Percentiles rank a stretch among this genome's conserved stretches.
These are phyloP conservation scores for Torymus auratus DNA, from an alignment of 2,888 invertebrate genomes.

Conservation along the genomic window DNA sequence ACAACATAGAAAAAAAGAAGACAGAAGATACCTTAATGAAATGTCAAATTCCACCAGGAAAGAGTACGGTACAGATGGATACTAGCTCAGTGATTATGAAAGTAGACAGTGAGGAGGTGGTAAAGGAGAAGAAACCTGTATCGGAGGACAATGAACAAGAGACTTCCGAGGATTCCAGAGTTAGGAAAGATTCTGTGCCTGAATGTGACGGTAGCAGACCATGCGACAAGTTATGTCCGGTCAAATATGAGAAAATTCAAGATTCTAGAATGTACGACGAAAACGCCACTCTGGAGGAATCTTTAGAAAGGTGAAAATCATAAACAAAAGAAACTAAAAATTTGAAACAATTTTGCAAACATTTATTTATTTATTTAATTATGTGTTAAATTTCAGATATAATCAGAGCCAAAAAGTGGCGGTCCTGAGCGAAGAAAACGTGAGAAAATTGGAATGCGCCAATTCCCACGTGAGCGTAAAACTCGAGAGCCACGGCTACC, in stretches of 20 bases:
- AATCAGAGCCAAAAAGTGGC: slow-evolving; percentile 70
- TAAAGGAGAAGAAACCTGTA: too few relatives aligned
- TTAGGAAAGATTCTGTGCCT: slow-evolving; percentile 70
- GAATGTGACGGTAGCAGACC: slow-evolving; percentile 70
- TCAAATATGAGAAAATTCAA: slow-evolving; percentile 72
- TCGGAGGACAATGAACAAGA: neutral
- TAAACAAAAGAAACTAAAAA: neutral
- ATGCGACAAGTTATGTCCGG: slow-evolving; percentile 70
- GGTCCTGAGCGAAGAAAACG: slow-evolving; percentile 71
- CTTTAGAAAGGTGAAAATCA: slow-evolving; percentile 65
- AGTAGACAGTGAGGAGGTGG: too few relatives aligned
- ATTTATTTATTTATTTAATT: neutral
- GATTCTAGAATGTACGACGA: slow-evolving; percentile 74
- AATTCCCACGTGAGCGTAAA: slow-evolving; percentile 67
- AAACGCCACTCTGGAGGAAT: slow-evolving; percentile 73
- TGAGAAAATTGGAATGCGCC: slow-evolving; percentile 68
- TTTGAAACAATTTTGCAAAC: neutral
- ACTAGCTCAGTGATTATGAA: too few relatives aligned
- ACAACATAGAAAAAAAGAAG: slow-evolving; percentile 46
- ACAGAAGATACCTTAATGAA: slow-evolving; percentile 14
- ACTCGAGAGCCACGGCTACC: slow-evolving; percentile 66
- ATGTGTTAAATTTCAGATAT: slow-evolving; percentile 61
- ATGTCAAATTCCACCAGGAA: too few relatives aligned
- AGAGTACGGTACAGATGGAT: too few relatives aligned
- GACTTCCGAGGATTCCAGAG: slow-evolving; percentile 61